A percentile compares a stretch with the other conserved stretches of the same genome.
Conservation (phyloP, 2,888 invertebrate genomes). For the Autographa pulchrina region DNA sequence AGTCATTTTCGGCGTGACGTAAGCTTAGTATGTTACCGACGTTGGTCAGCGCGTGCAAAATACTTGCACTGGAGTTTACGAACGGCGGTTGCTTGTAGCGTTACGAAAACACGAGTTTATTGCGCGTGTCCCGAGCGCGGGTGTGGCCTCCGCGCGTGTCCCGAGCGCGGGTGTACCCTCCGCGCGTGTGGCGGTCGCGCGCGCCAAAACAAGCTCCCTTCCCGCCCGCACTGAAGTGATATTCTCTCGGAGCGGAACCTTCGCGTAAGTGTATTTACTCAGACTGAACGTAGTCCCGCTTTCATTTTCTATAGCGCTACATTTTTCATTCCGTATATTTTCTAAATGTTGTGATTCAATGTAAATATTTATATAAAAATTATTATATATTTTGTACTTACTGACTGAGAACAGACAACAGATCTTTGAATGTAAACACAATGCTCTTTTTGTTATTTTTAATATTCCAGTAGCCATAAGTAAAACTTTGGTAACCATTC, state of each 20-base stretch:
- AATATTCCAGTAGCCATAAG: conserved; percentile 59
- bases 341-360: conserved; percentile 75
- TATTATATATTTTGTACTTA: conserved; percentile 81
- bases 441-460: conserved; percentile 48
- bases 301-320: conserved; percentile 60
- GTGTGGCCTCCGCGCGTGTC: conserved; percentile 32
- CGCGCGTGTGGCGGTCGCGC: conserved; percentile 38
- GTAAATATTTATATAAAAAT: conserved; percentile 74
- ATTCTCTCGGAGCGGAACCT: conserved; percentile 33
- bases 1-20: background rate
- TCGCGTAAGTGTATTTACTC: conserved; percentile 65
- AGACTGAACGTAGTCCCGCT: conserved; percentile 63
- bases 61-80: conserved; percentile 5
- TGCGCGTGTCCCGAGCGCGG: conserved; percentile 22
- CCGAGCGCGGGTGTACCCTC: conserved; percentile 20
- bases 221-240: conserved; percentile 52
- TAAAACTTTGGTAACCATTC: conserved; percentile 52
- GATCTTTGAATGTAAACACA: conserved; percentile 54
- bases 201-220: conserved; percentile 39
- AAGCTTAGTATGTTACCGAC: conserved; percentile 7
- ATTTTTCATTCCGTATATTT: conserved; percentile 76
- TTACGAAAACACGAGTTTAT: conserved; percentile 23
- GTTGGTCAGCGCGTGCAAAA: conserved; percentile 1
- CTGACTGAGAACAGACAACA: conserved; percentile 67
- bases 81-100: conserved; percentile 6